phyloP scores from a whole-genome alignment of 2,113 vertebrate species.

The Reinhardtius hippoglossoides region DNA sequence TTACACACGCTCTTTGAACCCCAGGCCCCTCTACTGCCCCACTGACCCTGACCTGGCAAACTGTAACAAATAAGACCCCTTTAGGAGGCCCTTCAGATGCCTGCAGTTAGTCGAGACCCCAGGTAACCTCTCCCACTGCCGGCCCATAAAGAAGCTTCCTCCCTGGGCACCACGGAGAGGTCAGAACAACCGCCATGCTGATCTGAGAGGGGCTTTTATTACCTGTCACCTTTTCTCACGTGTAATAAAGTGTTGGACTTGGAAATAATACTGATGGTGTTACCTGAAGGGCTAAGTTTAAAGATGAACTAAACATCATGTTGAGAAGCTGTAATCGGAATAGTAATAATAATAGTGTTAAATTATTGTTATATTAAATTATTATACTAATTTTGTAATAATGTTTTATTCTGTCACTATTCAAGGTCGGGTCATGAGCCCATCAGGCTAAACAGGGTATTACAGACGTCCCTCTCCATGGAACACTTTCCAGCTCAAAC shows the following conservation, averaged over 20 bases:
- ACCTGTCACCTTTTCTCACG: slow-evolving; percentile 12
- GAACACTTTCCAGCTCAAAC: too few relatives aligned
- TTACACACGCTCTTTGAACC: slow-evolving; percentile 40
- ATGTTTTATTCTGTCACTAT: too few relatives aligned
- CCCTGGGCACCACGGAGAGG: slow-evolving; percentile 34
- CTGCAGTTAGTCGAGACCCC: slow-evolving; percentile 54
- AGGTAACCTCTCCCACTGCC: slow-evolving; percentile 61
- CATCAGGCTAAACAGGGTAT: too few relatives aligned
- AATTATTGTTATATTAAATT: too few relatives aligned
- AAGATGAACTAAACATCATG: background rate
- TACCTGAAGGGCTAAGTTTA: background rate
- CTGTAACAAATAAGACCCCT: slow-evolving; percentile 63
- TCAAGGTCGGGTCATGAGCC: too few relatives aligned
- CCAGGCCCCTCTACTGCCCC: slow-evolving; percentile 33
- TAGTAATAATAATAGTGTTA: too few relatives aligned
- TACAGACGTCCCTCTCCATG: too few relatives aligned
- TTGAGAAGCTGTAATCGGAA: background rate
- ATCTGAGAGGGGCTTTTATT: slow-evolving; percentile 9
- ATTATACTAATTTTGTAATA: too few relatives aligned
- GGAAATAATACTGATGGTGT: too few relatives aligned
- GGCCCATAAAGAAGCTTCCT: slow-evolving; percentile 74
- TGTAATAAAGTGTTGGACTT: too few relatives aligned
- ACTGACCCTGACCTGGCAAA: slow-evolving; percentile 63
- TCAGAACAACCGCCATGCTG: background rate
- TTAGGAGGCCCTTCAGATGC: slow-evolving; percentile 62